Conservation (phyloP, 2,113 vertebrate genomes). For the Oxyura jamaicensis region DNA sequence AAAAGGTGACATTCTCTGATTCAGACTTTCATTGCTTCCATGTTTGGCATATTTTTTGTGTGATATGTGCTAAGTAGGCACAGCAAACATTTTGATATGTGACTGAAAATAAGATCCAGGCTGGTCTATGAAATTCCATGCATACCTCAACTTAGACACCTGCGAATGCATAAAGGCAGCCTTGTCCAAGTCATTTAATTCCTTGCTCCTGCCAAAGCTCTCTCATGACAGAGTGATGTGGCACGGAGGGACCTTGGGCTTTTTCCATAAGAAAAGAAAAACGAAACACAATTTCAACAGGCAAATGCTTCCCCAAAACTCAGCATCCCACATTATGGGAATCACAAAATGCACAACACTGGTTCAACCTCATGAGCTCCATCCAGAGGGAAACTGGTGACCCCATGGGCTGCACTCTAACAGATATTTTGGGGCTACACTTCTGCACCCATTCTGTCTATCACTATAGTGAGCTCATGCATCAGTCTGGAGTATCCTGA, state of each 20-base stretch:
- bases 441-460: not conserved
- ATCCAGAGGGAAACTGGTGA: not conserved
- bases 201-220: not conserved
- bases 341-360: not conserved
- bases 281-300: not conserved
- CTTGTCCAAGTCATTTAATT: not conserved
- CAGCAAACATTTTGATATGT: not conserved
- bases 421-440: too few species aligned
- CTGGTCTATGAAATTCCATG: not conserved
- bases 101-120: not conserved
- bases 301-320: not conserved
- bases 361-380: not conserved
- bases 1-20: not conserved
- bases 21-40: not conserved
- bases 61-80: not conserved
- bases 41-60: not conserved
- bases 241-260: not conserved
- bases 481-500: not conserved
- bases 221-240: not conserved
- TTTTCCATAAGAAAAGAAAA: not conserved
- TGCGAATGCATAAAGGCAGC: slow-evolving; percentile 6
- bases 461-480: not conserved
- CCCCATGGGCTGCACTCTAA: not conserved
- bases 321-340: not conserved
- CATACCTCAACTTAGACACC: not conserved